Evolutionary conservation across 2,113 vertebrate species (phyloP), one percentile per base, ranked within the genome.

Genomic region (Corythaeola cristata): DNA sequence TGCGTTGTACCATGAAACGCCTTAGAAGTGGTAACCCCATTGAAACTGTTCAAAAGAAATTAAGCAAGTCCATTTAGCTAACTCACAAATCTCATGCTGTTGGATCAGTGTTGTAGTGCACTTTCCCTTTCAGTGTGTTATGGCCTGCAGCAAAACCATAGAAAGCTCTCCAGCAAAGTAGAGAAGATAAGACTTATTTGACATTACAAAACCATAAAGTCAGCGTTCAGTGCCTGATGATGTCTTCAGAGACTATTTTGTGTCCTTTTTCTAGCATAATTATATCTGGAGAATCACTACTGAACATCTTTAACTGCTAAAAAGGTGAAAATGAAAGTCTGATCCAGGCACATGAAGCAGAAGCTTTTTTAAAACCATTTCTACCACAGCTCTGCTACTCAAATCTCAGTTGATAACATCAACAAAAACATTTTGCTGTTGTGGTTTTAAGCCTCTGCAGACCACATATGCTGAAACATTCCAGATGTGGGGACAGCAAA

Each of bases 61-160:
- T 41, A 44, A 55, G 12, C 32, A 77, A 24, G 4, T 37, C 23
- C 7, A 11, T 63, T 71, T 69, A 47, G 17, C n/a, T 74, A 47
- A 59, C 37, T 76, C 80, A 81, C 33, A 75, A 84, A 75, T 47
- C 47, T 86, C 11, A 3, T 44, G 1, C 39, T 69, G n/a, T 2
- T 35, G 5, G 11, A 13, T 82, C 11, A 64, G 5, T n/a, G 26
- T 63, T 1, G 0, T n/a, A 58, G 24, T 8, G 30, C 6, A 22
- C 23, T 86, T 90, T 30, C 14, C 8, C 20, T 90, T 89, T n/a
- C 68, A 56, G 14, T 21, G 5, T n/a, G 13, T 45, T 80, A 53
- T 39, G 18, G 13, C 50, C 64, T 66, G 64, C 35, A 82, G 44
- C 32, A 93, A 80, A 85, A 53, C 24, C 47, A 74, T 44, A 67